Base-by-base conservation (phyloP, 2,888 invertebrate genomes). In the Cryptus viduatorius region DNA sequence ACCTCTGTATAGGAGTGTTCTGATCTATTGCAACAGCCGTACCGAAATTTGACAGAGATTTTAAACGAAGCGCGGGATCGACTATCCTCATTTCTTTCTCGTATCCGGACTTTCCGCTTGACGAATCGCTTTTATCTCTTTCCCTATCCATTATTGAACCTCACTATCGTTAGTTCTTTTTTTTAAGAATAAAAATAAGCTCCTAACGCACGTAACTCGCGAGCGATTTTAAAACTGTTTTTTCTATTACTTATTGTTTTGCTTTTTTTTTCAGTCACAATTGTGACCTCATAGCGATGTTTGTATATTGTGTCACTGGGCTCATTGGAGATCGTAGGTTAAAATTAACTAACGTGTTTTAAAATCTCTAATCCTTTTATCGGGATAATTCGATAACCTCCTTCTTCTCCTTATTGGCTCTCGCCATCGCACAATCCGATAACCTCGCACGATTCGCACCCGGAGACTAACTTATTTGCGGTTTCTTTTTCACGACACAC, bases 1-100 rank as follows among this genome's bases (percentile, higher is more conserved):
- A 98, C 96, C 97, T 96, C 92, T 95, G 95, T n/a, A 97, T 96
- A 80, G 97, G 96, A 88, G 96, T 96, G 91, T 96, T 96, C 16
- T 95, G 95, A 93, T 97, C 96, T 72, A 97, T 96, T 84, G 96
- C 96, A 53, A 97, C 96, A 87, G 95, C 94, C 87, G 96, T 96
- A 31, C 96, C 97, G 88, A 95, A 95, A 89, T 96, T 95, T 16
- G 96, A 96, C 78, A 97, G 94, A 86, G 95, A 94, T 92, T 96
- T 96, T 42, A 97, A 95, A 85, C 97, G 95, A 78, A 94, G 95
- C 77, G 96, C 95, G 4, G 97, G 97, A 86, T 96, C 96, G 87
- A 96, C 92, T 71, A 94, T 91, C 42, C 93, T 93, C 94, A 94
- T 92, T 87, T 93, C 90, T 79, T 92, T 89, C 82, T 88, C 76